Conservation (phyloP, 2,888 invertebrate genomes). For the Tachina fera region DNA sequence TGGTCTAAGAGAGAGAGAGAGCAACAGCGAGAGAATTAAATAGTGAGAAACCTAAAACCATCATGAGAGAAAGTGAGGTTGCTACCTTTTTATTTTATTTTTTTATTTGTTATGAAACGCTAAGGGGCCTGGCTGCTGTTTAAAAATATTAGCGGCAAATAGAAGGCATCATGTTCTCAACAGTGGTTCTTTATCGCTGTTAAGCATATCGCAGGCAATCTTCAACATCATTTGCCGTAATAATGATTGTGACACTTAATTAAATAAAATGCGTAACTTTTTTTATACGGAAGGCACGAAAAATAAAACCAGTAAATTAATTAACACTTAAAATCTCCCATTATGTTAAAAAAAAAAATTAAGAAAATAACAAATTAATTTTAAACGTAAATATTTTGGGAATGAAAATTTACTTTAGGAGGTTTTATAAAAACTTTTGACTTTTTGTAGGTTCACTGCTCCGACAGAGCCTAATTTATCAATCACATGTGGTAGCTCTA, state of each 20-base stretch:
- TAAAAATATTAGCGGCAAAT: constrained; percentile 35
- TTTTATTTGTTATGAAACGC: background rate
- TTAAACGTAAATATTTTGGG: too few relatives aligned
- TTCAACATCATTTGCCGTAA: background rate
- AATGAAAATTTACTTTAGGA: too few relatives aligned
- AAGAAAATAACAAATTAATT: too few relatives aligned
- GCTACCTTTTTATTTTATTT: background rate
- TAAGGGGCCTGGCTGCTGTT: constrained; percentile 45
- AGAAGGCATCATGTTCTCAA: constrained; percentile 26
- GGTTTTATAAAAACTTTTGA: too few relatives aligned
- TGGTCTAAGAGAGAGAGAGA: constrained; percentile 11
- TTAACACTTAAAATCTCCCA: too few relatives aligned
- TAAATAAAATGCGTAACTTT: background rate
- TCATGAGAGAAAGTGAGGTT: background rate
- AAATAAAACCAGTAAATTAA: background rate
- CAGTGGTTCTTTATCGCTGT: constrained; percentile 55
- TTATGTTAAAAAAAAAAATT: too few relatives aligned
- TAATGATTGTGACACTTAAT: constrained; percentile 9
- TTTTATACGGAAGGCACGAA: background rate
- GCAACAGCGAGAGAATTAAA: background rate
- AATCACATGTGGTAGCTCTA: too few relatives aligned
- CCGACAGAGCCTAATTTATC: too few relatives aligned
- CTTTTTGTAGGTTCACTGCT: too few relatives aligned
- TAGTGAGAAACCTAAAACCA: background rate
- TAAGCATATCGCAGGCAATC: constrained; percentile 22